A percentile compares a stretch with the other conserved stretches of the same genome.
Conservation (phyloP, 2,113 vertebrate species). For the Ifrita kowaldi region DNA sequence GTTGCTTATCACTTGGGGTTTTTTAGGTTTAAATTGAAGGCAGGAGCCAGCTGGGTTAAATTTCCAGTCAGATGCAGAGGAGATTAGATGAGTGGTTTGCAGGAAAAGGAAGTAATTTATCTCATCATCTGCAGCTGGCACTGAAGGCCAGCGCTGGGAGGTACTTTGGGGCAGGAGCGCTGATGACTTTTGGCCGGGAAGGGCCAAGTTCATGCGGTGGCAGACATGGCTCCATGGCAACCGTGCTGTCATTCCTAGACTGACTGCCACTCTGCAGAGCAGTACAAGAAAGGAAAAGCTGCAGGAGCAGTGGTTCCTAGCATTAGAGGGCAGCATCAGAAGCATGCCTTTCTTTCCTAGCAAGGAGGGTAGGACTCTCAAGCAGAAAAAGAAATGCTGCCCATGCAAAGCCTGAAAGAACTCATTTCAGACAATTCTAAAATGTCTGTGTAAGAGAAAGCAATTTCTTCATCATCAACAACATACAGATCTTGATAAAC, state of each 20-base stretch:
- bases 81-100: not conserved
- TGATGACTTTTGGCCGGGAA: not conserved
- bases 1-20: not conserved
- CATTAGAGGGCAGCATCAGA: not conserved
- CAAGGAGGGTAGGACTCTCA: not conserved
- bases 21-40: not conserved
- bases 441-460: not conserved
- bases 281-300: not conserved
- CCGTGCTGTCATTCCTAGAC: not conserved
- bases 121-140: not conserved
- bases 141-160: not conserved
- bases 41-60: slow-evolving; percentile 3
- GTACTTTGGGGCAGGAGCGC: not conserved
- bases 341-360: not conserved
- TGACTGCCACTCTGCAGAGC: not conserved
- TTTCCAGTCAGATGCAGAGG: not conserved
- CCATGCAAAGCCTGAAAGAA: not conserved
- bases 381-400: not conserved
- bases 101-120: not conserved
- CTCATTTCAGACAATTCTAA: not conserved
- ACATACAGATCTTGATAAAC: not conserved
- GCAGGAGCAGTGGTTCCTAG: not conserved
- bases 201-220: not conserved
- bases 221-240: slow-evolving; percentile 61
- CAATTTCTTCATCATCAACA: not conserved